Percentiles rank a stretch among this genome's conserved stretches.
phyloP scores from a whole-genome alignment of 2,888 invertebrate species.

The Bhutanitis thaidina region DNA sequence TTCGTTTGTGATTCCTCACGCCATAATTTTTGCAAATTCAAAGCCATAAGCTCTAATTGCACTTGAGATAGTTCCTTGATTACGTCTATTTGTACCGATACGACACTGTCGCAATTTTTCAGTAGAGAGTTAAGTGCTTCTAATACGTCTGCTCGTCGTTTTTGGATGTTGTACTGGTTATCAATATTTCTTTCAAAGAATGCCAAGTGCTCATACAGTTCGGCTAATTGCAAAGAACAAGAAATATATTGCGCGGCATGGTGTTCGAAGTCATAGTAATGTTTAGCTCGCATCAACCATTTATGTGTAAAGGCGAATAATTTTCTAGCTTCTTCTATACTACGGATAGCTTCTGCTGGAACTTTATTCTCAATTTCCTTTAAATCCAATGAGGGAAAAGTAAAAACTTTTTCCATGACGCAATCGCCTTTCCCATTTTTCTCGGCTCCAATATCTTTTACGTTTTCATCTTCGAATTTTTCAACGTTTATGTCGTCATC shows the following conservation, averaged over 20 bases:
- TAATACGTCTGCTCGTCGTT: slow-evolving; percentile 78
- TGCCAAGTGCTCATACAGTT: slow-evolving; percentile 83
- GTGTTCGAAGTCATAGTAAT: slow-evolving; percentile 79
- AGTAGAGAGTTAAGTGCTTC: slow-evolving; percentile 78
- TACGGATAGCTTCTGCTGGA: slow-evolving; percentile 45
- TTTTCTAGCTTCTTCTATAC: slow-evolving; percentile 69
- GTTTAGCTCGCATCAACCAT: slow-evolving; percentile 80
- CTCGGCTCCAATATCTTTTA: slow-evolving; percentile 53
- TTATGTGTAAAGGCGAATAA: slow-evolving; percentile 78
- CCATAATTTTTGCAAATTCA: slow-evolving; percentile 80
- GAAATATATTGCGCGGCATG: slow-evolving; percentile 80
- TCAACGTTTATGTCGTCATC: slow-evolving; percentile 38
- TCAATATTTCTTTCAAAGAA: slow-evolving; percentile 87
- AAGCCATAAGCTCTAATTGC: slow-evolving; percentile 81
- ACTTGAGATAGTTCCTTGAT: slow-evolving; percentile 81
- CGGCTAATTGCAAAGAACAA: slow-evolving; percentile 80
- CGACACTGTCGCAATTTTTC: slow-evolving; percentile 66
- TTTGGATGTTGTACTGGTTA: slow-evolving; percentile 78
- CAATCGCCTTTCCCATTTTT: slow-evolving; percentile 57
- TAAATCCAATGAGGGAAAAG: slow-evolving; percentile 57
- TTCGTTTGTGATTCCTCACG: slow-evolving; percentile 69
- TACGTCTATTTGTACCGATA: slow-evolving; percentile 77
- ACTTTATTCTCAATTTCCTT: slow-evolving; percentile 57
- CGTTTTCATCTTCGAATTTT: slow-evolving; percentile 52
- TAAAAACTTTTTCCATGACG: slow-evolving; percentile 41